Evolutionary conservation across 2,888 invertebrate species (phyloP).

Genomic region (Spatulosminthurus flaviceps): DNA sequence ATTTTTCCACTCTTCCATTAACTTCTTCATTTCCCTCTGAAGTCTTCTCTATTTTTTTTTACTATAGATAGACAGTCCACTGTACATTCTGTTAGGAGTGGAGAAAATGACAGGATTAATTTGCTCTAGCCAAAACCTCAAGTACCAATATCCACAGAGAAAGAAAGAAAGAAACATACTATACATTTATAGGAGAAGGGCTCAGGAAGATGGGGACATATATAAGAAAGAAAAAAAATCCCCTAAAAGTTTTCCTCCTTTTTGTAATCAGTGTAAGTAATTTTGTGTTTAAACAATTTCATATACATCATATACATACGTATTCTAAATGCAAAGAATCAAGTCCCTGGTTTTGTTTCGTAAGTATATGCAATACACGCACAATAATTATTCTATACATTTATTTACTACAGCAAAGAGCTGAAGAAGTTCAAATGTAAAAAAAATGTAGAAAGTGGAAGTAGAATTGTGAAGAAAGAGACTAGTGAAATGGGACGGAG

Average conservation of each 20-base stretch:
- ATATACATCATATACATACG: not conserved
- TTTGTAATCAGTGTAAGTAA: constrained; percentile 11
- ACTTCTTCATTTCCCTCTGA: not conserved
- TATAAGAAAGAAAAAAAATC: not conserved
- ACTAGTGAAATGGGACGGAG: not conserved
- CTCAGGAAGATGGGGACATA: not conserved
- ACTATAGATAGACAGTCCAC: too few species aligned
- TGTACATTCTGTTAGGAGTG: too few species aligned
- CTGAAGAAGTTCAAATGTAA: too few species aligned
- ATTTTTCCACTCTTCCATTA: not conserved
- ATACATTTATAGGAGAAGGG: too few species aligned
- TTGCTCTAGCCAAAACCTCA: not conserved
- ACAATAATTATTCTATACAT: too few species aligned
- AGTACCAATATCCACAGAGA: too few species aligned
- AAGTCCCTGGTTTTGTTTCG: not conserved
- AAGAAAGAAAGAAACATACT: too few species aligned
- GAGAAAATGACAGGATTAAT: not conserved
- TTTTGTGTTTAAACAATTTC: not conserved
- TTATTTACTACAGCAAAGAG: too few species aligned
- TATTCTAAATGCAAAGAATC: not conserved
- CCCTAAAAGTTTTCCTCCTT: not conserved
- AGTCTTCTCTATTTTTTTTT: too few species aligned
- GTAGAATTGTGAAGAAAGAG: too few species aligned
- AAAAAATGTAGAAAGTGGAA: too few species aligned
- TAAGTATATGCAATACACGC: too few species aligned